Base-by-base conservation (phyloP, 2,797 vertebrate species). In the Crenuchus spilurus region DNA sequence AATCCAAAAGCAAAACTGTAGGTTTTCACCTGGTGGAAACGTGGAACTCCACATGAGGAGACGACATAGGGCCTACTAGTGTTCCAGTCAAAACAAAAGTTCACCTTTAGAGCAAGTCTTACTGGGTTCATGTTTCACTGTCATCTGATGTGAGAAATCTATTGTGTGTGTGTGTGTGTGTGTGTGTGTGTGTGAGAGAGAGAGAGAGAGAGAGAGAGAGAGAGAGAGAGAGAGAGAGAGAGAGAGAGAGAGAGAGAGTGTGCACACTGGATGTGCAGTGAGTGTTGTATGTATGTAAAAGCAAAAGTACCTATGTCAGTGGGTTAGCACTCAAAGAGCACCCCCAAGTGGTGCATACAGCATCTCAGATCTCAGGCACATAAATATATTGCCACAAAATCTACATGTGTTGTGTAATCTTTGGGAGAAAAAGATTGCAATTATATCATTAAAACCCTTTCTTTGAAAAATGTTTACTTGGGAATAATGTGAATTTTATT, bases 11-110 rank as follows among this genome's bases (percentile, higher is more conserved):
- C 0, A 1, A 35, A 71, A 31, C 30, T 35, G 31, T 65, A 54
- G 30, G 0, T 1, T 30, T 70, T 87, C 61, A 58, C 22, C 67
- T 83, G 72, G 49, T 28, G 52, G 57, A 48, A 48, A 73, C 64
- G 61, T 35, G 64, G 30, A 48, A 39, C 18, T n/a, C 42, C 37
- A 68, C 46, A 48, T 78, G 49, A 76, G 60, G 33, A 57, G 46
- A 37, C 6, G 24, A 60, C 16, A n/a, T 20, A 60, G 44, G 46
- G 61, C 26, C 9, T 22, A 16, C 69, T 7, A 42, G 18, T 73
- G 41, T 46, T 74, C 58, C 58, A 37, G 48, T 82, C 69, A 78
- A 80, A 81, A 84, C 61, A 82, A 7, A 16, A 14, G 16, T 33
- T 46, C 39, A 72, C 5, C 14, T 13, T 39, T 8, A 9, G 37